These are phyloP conservation scores for Macroglossus sobrinus DNA, from an alignment of 2,113 vertebrate genomes.

Conservation along the genomic window DNA sequence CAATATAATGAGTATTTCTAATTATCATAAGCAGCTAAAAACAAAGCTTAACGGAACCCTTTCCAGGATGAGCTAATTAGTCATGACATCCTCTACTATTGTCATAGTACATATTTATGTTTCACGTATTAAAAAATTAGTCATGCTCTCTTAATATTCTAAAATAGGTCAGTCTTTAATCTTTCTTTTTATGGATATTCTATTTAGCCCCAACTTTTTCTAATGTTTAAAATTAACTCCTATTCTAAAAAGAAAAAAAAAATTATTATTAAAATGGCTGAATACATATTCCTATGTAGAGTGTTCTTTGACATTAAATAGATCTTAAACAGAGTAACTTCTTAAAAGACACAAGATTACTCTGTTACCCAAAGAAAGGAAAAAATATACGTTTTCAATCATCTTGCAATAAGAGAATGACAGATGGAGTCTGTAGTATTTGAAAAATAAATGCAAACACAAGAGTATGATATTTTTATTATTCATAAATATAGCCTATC, in stretches of 20 bases:
- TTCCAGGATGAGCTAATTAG: neutral
- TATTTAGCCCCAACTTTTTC: neutral
- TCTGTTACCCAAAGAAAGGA: neutral
- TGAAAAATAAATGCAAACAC: neutral
- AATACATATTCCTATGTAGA: neutral
- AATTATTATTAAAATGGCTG: neutral
- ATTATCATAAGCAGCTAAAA: conserved; percentile 5
- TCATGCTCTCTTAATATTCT: neutral
- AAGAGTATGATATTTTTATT: neutral
- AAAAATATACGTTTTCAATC: neutral
- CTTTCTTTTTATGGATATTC: neutral
- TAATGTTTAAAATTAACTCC: conserved; percentile 31
- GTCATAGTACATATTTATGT: neutral
- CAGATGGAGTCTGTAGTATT: neutral
- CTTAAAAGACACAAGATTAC: neutral
- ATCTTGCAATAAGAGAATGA: neutral
- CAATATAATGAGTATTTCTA: conserved; percentile 1
- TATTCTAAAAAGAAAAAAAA: neutral
- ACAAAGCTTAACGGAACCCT: neutral
- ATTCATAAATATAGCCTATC: neutral
- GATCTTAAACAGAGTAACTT: neutral
- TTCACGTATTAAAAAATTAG: neutral
- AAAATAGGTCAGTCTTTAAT: neutral
- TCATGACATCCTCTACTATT: neutral
- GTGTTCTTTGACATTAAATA: neutral